Evolutionary conservation across 2,888 invertebrate species (phyloP), one percentile per base, ranked within the genome.

Genomic region (Cryptophagus acutangulus): DNA sequence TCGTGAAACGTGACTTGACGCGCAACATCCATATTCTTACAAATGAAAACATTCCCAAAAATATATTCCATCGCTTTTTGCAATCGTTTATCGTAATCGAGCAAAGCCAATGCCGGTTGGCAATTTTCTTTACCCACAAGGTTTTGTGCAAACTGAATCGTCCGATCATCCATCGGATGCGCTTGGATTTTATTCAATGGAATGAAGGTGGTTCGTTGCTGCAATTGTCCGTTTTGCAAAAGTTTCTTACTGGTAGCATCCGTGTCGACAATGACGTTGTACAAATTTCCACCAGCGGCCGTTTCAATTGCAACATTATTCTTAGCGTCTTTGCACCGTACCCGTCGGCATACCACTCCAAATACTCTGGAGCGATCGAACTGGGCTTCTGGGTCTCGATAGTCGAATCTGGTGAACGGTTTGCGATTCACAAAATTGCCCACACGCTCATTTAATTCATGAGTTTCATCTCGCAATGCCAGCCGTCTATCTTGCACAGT

Each of bases 251-350:
- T 85, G 0, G 90, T 88, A 37, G 74, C 72, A 61, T 93, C 92
- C 30, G 82, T 84, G 62, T 94, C 90, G 20, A 93, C 90, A 34
- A 96, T 84, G 42, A 95, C 84, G 71, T 93, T 89, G 71, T 84
- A 91, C 16, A 96, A 67, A n/a, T 78, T 79, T 44, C 85, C 87
- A 4, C 92, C 92, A 10, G 89, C 91, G 5, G 85, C 84, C 12
- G 84, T 82, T 66, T 93, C 91, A 39, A 96, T 67, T 2, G 95
- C 95, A 31, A 82, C 79, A 37, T 82, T 82, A 61, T 81, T 77
- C 15, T 67, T 6, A 4, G 3, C 5, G 63, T 94, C 85, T 39
- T 74, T 77, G 0, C 94, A 78, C 24, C 76, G 75, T 38, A 97
- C 77, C 48, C 94, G 71, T 49, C 84, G 80, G 51, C 88, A 88